Conservation (phyloP, 2,797 vertebrate genomes). For the Ibycter americanus region DNA sequence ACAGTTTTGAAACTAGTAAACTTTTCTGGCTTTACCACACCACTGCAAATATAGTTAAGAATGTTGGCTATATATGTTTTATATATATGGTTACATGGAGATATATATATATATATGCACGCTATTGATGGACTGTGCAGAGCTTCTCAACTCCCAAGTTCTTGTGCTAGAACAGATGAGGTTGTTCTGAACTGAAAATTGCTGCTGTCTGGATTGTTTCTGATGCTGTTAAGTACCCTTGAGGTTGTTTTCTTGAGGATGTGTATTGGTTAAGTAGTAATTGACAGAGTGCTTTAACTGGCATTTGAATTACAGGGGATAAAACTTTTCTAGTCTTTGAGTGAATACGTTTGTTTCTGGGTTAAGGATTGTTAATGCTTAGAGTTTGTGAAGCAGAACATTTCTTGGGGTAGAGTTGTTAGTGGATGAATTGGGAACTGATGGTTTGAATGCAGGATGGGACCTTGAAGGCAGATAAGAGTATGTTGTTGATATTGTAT, state of each 20-base stretch:
- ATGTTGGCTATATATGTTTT: neutral
- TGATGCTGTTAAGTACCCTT: neutral
- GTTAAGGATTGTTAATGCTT: neutral
- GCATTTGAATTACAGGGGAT: neutral
- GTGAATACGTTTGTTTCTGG: neutral
- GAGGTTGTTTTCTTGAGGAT: neutral
- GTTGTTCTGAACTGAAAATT: neutral
- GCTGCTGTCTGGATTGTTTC: neutral
- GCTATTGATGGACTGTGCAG: neutral
- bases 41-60: neutral
- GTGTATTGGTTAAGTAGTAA: neutral
- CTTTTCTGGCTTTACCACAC: neutral
- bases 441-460: neutral
- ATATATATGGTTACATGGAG: neutral
- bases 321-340: neutral
- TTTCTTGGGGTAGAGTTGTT: neutral
- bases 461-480: neutral
- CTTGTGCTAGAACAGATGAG: neutral
- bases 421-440: neutral
- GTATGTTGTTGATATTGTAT: neutral
- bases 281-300: neutral
- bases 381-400: neutral
- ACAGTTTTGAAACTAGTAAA: neutral
- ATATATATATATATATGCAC: fast-evolving
- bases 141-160: neutral